Conservation (phyloP, 2,888 invertebrate species). For the Euphydryas editha region DNA sequence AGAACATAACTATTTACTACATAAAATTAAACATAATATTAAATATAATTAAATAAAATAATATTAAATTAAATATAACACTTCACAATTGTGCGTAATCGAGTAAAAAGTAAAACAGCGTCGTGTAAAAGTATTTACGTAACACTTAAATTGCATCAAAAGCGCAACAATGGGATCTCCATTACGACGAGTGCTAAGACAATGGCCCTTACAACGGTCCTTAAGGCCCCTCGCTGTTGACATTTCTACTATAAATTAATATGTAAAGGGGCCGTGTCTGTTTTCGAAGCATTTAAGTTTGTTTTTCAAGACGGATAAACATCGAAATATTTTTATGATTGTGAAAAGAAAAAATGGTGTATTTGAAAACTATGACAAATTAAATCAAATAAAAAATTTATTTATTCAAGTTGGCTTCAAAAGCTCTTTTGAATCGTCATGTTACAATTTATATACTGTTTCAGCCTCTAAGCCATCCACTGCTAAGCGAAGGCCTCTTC, state of each 20-base stretch:
- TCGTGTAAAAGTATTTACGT: not conserved
- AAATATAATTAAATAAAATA: no score
- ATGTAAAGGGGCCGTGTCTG: not conserved
- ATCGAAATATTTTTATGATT: not conserved
- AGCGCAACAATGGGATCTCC: slow-evolving; percentile 37
- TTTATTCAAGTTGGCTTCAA: no score
- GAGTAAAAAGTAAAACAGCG: not conserved
- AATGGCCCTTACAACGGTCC: slow-evolving; percentile 38
- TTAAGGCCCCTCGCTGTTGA: slow-evolving; percentile 22
- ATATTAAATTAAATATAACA: no score
- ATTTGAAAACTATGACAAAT: no score
- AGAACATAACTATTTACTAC: no score
- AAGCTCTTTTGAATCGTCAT: no score
- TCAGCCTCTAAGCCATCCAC: no score
- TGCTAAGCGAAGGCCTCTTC: no score
- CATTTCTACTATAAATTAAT: slow-evolving; percentile 25
- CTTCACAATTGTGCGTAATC: not conserved
- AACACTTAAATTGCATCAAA: slow-evolving; percentile 23
- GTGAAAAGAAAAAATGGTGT: no score
- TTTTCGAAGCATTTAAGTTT: not conserved
- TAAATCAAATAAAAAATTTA: no score
- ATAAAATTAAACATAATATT: no score
- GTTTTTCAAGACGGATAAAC: not conserved
- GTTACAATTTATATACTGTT: no score
- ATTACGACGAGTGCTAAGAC: slow-evolving; percentile 39